Evolutionary conservation across 2,888 invertebrate genomes (phyloP).

Genomic region (Coleophora flavipennella): DNA sequence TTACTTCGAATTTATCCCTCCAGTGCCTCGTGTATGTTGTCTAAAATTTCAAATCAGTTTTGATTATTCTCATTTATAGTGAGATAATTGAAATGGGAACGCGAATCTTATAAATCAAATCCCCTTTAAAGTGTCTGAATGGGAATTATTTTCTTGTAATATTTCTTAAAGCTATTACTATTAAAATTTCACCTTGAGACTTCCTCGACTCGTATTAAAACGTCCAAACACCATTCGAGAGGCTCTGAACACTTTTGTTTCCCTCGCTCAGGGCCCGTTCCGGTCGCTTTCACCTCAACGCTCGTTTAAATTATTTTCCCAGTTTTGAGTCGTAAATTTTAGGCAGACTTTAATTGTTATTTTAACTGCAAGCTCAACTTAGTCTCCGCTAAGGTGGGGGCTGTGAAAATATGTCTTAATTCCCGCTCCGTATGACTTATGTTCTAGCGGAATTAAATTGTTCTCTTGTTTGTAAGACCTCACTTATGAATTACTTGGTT

Average conservation of each 20-base stretch:
- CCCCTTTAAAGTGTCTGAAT: constrained; percentile 45
- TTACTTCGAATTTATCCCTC: constrained; percentile 63
- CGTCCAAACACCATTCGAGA: constrained; percentile 42
- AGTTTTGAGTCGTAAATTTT: constrained; percentile 70
- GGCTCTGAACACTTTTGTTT: constrained; percentile 58
- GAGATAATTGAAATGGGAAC: constrained; percentile 11
- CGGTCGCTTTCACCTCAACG: constrained; percentile 45
- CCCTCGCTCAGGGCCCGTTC: constrained; percentile 56
- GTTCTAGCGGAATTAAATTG: constrained; percentile 51
- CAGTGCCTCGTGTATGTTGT: constrained; percentile 40
- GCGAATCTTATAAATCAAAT: constrained; percentile 18
- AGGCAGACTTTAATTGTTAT: constrained; percentile 71
- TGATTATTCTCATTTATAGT: no score
- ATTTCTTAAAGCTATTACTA: constrained; percentile 60
- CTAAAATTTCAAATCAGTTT: constrained; percentile 16
- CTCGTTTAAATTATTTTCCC: constrained; percentile 66
- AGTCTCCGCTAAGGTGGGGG: constrained; percentile 45
- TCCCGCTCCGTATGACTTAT: constrained; percentile 64
- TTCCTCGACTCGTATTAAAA: constrained; percentile 44
- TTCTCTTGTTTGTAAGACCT: constrained; percentile 28
- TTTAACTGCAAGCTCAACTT: constrained; percentile 70
- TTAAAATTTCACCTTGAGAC: constrained; percentile 65
- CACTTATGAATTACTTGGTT: constrained; percentile 34
- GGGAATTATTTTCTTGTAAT: constrained; percentile 59
- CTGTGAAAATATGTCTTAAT: constrained; percentile 68